Base-by-base conservation (phyloP, 2,888 invertebrate species). In the Drosophila barbarae region DNA sequence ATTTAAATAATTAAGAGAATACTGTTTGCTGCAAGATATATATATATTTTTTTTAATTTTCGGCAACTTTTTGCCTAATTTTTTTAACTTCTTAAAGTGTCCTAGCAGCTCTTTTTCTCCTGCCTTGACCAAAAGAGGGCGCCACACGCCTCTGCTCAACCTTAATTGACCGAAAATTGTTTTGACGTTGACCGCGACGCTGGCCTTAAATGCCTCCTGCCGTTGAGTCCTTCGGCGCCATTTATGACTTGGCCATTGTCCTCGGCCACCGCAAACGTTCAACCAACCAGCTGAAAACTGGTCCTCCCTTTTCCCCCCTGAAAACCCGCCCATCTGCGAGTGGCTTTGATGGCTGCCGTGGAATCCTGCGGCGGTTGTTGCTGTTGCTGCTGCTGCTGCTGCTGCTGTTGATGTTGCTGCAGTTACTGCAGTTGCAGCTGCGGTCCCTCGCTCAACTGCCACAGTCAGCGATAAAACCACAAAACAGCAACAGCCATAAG, bases 391-490 rank as follows among this genome's bases (percentile, higher is more conserved):
- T 18, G 18, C 15, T 54, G 52, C 18, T 18, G 18, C 15, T 39
- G 21, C 15, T 21, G 35, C n/a, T 46, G 36, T 58, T 18, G 58
- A 18, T 26, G 46, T 9, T 35, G 49, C 30, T 18, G 49, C 63
- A 51, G 63, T 52, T 44, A 44, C 71, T 59, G 68, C 49, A 60
- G 67, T 53, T 63, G 68, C 75, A 74, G 74, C 65, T 72, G 74
- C 54, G 49, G 49, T 66, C 57, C 57, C 30, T 63, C 63, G 30
- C 61, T 51, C 61, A 63, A 63, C 69, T 73, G 69, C 39, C 69
- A 59, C 56, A 69, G 71, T 55, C 75, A 75, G 68, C 81, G 78
- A 72, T 77, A 77, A 72, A 81, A 75, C 69, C 69, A 69, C 69
- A 69, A 69, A 69, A 69, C 69, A 69, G 55, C 65, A 56, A 55